Evolutionary conservation across 2,797 vertebrate species (phyloP).

Genomic region (Onychomys leucogaster): DNA sequence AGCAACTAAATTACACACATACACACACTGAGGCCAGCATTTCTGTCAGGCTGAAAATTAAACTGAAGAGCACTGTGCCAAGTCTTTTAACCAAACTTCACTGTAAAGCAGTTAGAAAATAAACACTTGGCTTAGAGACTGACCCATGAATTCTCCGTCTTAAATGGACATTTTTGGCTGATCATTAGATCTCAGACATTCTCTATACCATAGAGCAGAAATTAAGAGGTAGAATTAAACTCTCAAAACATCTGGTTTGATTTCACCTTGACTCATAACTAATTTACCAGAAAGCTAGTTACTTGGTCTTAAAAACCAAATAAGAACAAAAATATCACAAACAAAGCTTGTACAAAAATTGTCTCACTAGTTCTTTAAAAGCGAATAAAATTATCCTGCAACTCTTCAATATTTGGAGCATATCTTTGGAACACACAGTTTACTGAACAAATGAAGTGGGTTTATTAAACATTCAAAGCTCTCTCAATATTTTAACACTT

Average conservation of each 20-base stretch:
- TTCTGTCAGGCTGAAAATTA: conserved; percentile 96
- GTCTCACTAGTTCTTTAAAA: conserved; percentile 76
- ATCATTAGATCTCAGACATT: conserved; percentile 89
- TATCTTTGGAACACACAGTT: conserved; percentile 61
- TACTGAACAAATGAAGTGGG: conserved; percentile 49
- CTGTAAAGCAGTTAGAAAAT: conserved; percentile 93
- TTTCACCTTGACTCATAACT: conserved; percentile 87
- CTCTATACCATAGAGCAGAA: conserved; percentile 80
- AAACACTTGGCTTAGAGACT: conserved; percentile 91
- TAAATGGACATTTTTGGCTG: conserved; percentile 87
- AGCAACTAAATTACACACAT: conserved; percentile 95
- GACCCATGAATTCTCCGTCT: conserved; percentile 87
- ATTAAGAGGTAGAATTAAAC: conserved; percentile 84
- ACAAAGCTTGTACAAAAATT: conserved; percentile 47
- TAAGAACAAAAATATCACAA: conserved; percentile 75
- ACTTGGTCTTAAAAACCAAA: conserved; percentile 75
- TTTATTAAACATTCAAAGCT: conserved; percentile 67
- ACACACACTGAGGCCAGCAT: conserved; percentile 90
- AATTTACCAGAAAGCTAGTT: conserved; percentile 87
- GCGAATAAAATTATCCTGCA: conserved; percentile 78
- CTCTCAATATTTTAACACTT: conserved; percentile 41
- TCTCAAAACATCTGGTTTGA: conserved; percentile 88
- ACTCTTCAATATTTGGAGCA: conserved; percentile 67
- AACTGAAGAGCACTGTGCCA: conserved; percentile 92
- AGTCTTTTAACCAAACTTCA: conserved; percentile 91